Conservation (phyloP, 1,140 invertebrate genomes). For the Drosophila virilis region DNA sequence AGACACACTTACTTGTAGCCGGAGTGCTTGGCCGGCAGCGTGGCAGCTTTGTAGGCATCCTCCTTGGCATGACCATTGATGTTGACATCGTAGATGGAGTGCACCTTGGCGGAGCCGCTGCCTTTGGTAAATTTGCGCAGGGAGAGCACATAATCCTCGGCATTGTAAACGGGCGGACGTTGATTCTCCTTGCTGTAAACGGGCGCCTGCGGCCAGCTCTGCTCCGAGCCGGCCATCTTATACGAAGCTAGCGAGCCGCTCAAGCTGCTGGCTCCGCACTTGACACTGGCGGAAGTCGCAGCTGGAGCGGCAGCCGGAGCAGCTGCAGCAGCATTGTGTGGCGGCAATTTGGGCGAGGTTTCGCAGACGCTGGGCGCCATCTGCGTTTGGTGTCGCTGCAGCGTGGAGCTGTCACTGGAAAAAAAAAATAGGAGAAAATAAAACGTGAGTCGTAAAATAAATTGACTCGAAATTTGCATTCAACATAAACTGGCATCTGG, state of each 20-base stretch:
- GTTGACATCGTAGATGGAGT: slow-evolving; percentile 79
- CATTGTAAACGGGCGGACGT: slow-evolving; percentile 93
- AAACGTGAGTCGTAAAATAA: slow-evolving; percentile 45
- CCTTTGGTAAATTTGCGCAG: slow-evolving; percentile 90
- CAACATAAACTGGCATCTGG: neutral
- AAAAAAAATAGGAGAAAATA: slow-evolving; percentile 50
- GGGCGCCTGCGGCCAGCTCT: slow-evolving; percentile 78
- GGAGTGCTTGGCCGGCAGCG: slow-evolving; percentile 76
- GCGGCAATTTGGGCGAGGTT: slow-evolving; percentile 57
- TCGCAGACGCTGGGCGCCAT: slow-evolving; percentile 83
- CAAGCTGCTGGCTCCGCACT: slow-evolving; percentile 74
- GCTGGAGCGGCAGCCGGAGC: slow-evolving; percentile 16
- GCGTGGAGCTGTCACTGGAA: slow-evolving; percentile 69
- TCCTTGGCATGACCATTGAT: slow-evolving; percentile 48
- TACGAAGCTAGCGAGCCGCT: slow-evolving; percentile 80
- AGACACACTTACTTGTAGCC: slow-evolving; percentile 72
- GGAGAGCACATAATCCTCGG: slow-evolving; percentile 92
- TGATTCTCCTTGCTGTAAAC: slow-evolving; percentile 88
- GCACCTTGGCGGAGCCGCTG: slow-evolving; percentile 59
- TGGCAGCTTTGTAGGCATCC: slow-evolving; percentile 62
- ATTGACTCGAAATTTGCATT: slow-evolving; percentile 33
- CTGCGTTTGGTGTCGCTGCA: slow-evolving; percentile 32
- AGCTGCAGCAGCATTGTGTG: slow-evolving; percentile 20
- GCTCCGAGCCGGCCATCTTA: slow-evolving; percentile 79
- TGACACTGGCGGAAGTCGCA: slow-evolving; percentile 46